Evolutionary conservation across 2,797 vertebrate species (phyloP).

Genomic region (Acanthis flammea): DNA sequence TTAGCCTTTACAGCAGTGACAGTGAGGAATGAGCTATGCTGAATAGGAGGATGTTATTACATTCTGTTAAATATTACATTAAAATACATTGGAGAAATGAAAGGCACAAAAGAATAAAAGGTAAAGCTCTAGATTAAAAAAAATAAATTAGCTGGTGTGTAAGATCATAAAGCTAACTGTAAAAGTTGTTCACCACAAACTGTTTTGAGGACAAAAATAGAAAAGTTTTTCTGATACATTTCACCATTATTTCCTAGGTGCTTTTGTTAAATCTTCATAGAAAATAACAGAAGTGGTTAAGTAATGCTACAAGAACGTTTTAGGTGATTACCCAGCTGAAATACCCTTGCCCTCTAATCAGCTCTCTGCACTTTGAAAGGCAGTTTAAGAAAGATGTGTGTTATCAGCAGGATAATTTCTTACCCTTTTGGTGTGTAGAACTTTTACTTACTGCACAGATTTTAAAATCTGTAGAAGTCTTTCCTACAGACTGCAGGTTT

Average conservation of each 20-base stretch:
- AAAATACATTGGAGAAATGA: not conserved
- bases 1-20: not conserved
- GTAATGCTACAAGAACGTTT: not conserved
- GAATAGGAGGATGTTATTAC: not conserved
- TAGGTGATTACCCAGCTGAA: not conserved
- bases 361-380: not conserved
- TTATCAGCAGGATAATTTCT: not conserved
- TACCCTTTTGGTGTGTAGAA: not conserved
- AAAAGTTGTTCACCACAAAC: not conserved
- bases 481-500: not conserved
- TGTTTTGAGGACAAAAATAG: not conserved
- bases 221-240: not conserved
- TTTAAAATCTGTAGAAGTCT: not conserved
- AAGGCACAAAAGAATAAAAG: not conserved
- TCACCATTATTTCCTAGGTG: not conserved
- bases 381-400: not conserved
- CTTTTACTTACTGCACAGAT: not conserved
- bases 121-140: not conserved
- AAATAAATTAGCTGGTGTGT: not conserved
- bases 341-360: not conserved
- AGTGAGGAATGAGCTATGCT: not conserved
- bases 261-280: not conserved
- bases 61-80: not conserved
- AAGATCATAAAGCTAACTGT: not conserved
- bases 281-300: not conserved